phyloP scores from a whole-genome alignment of 2,888 invertebrate genomes.

The Volucella bombylans region DNA sequence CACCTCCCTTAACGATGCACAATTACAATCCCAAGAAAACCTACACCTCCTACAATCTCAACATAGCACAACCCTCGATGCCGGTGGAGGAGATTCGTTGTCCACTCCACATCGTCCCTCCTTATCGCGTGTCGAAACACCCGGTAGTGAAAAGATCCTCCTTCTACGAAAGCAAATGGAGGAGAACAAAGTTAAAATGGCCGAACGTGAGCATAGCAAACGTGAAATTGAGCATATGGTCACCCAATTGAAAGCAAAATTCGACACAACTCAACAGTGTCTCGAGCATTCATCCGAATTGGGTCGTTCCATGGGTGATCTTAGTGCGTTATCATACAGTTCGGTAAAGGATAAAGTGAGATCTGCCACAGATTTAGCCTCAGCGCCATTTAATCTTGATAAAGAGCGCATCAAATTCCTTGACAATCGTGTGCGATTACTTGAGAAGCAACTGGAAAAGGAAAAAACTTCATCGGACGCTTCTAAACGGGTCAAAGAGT shows the following conservation, averaged over 20 bases:
- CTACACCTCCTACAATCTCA: conserved; percentile 54
- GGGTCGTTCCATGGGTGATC: conserved; percentile 82
- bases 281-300: conserved; percentile 79
- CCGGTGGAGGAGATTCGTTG: conserved; percentile 46
- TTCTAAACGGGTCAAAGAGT: conserved; percentile 73
- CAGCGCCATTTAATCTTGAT: conserved; percentile 78
- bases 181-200: conserved; percentile 84
- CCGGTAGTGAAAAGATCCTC: conserved; percentile 84
- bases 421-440: conserved; percentile 80
- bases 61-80: conserved; percentile 57
- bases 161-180: conserved; percentile 84
- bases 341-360: conserved; percentile 78
- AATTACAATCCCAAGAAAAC: conserved; percentile 63
- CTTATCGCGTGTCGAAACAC: conserved; percentile 77
- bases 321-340: conserved; percentile 76
- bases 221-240: conserved; percentile 84
- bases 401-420: conserved; percentile 79
- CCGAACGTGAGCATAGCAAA: conserved; percentile 83
- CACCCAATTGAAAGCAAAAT: conserved; percentile 83
- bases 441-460: conserved; percentile 80
- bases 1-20: conserved; percentile 64
- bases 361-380: conserved; percentile 80
- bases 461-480: conserved; percentile 74
- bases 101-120: conserved; percentile 47
- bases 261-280: conserved; percentile 83